These are phyloP conservation scores for Heliothis virescens DNA, from an alignment of 1,140 invertebrate genomes.

Conservation along the genomic window DNA sequence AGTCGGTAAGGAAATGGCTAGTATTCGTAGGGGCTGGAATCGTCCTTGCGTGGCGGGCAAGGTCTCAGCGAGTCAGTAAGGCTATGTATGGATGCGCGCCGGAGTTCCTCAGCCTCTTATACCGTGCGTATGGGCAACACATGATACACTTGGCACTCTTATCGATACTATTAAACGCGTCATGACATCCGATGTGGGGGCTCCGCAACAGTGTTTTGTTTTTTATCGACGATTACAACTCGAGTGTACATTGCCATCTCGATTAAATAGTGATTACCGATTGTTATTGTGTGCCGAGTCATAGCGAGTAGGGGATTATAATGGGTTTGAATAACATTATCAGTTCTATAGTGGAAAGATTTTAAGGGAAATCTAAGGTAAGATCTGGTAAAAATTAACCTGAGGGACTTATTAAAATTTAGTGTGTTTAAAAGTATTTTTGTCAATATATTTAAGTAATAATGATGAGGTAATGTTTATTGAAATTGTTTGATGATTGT, in stretches of 20 bases:
- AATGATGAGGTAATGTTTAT: too few species aligned
- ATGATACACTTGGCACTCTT: conserved; percentile 45
- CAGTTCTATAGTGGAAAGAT: neutral
- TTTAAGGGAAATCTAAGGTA: neutral
- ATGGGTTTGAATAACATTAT: conserved; percentile 3
- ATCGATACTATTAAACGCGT: conserved; percentile 36
- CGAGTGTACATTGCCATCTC: neutral
- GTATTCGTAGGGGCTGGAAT: conserved; percentile 74
- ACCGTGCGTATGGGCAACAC: conserved; percentile 55
- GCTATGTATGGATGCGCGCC: conserved; percentile 77
- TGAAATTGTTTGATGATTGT: too few species aligned
- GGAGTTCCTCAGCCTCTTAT: conserved; percentile 79
- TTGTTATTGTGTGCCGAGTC: conserved; percentile 13
- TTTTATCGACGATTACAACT: conserved; percentile 30
- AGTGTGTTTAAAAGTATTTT: too few species aligned
- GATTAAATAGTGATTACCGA: conserved; percentile 42
- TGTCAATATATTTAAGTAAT: too few species aligned
- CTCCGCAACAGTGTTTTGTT: conserved; percentile 34
- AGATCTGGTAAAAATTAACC: neutral
- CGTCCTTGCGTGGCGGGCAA: conserved; percentile 81
- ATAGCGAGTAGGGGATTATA: conserved; percentile 16
- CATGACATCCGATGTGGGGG: conserved; percentile 40
- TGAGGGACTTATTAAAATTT: neutral
- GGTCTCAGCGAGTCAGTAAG: conserved; percentile 67
- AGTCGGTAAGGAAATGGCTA: conserved; percentile 76